Evolutionary conservation across 2,797 vertebrate species (phyloP), one percentile per base, ranked within the genome.

Genomic region (Etheostoma nigrum): DNA sequence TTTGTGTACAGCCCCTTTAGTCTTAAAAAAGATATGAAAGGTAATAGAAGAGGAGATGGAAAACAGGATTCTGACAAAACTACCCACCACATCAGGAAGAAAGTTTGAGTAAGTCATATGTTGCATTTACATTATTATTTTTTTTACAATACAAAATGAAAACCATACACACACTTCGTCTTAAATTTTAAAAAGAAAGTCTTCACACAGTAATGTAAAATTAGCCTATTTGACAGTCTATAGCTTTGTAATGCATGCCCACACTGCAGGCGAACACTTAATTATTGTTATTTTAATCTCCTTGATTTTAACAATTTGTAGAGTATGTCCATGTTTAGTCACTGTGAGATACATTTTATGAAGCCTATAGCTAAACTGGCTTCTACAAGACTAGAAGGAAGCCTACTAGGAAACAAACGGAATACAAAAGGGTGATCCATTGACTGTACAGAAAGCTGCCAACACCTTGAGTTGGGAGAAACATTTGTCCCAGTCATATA

Each of bases 401-500:
- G 7, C 4, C 12, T 5, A 48, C 25, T 15, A 52, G 23, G 44
- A 67, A 62, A 57, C 23, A 47, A 27, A 62, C 11, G 9, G 36
- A 9, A 49, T 27, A 30, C 40, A 27, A 53, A 23, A 48, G 11
- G 8, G 16, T n/a, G 47, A 51, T 76, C 57, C 47, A 51, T 18
- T 8, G 49, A 52, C n/a, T 52, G 67, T 14, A 53, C 67, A 57
- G 48, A 42, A 58, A 42, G 25, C 64, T 75, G 67, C 27, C 19
- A 52, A 21, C 63, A 63, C 14, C 30, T 25, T 21, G 30, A 18
- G 5, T 52, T 23, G 4, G 45, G 3, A n/a, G 49, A 40, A 25
- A 59, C 23, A 19, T 27, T 30, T 44, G 23, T 25, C 53, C 30
- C 47, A 71, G 74, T 79, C 44, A 21, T 33, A 67, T 48, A 18